Percentiles rank a stretch among this genome's conserved stretches.
Conservation (phyloP, 2,888 invertebrate species). For the Thumatha senex region DNA sequence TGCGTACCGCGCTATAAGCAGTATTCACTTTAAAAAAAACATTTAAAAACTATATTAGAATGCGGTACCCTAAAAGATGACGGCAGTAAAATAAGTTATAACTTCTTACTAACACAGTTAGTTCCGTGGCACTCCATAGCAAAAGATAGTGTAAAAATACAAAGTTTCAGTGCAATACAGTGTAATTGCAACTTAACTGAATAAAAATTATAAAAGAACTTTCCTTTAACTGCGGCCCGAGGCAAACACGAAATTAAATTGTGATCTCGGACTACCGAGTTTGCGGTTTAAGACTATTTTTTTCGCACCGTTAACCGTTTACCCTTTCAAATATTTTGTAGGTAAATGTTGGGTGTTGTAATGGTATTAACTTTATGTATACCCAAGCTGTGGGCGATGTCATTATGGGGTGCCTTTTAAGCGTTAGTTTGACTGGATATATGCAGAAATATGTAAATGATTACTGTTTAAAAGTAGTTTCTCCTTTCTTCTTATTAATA, state of each 20-base stretch:
- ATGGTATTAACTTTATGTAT: slow-evolving; percentile 21
- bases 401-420: slow-evolving; percentile 8
- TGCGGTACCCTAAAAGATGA: slow-evolving; percentile 17
- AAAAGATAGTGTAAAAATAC: slow-evolving; percentile 51
- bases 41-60: neutral
- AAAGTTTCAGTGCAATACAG: slow-evolving; percentile 41
- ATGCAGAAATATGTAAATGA: neutral
- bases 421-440: neutral
- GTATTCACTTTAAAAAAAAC: too few species aligned
- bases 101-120: slow-evolving; percentile 41
- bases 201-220: slow-evolving; percentile 51
- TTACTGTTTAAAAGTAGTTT: too few species aligned
- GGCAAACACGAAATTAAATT: slow-evolving; percentile 52
- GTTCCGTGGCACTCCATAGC: slow-evolving; percentile 37
- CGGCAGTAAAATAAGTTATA: slow-evolving; percentile 31
- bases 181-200: slow-evolving; percentile 56
- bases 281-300: slow-evolving; percentile 23
- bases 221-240: slow-evolving; percentile 34
- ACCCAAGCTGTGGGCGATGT: slow-evolving; percentile 16
- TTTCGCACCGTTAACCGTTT: slow-evolving; percentile 31
- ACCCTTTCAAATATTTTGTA: slow-evolving; percentile 17
- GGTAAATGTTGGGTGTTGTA: slow-evolving; percentile 15
- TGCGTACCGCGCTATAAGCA: too few species aligned
- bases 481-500: too few species aligned
- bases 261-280: slow-evolving; percentile 23